These are phyloP conservation scores for Mycteria americana DNA, from an alignment of 2,797 vertebrate species.

Conservation along the genomic window DNA sequence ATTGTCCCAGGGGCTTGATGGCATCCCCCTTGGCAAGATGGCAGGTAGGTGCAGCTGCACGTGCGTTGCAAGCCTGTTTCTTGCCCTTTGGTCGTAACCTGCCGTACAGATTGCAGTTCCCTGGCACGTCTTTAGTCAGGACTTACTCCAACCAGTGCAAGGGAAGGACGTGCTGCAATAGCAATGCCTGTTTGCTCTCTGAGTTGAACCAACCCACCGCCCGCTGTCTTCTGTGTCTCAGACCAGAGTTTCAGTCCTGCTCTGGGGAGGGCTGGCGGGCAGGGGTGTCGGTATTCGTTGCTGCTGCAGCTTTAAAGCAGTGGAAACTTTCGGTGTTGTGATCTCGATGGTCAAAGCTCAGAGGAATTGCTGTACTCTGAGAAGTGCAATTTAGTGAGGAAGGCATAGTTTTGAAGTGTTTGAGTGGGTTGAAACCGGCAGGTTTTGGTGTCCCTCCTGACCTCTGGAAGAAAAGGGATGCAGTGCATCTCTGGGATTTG, in stretches of 20 bases:
- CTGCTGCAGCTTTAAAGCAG: background rate
- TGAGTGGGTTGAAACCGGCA: background rate
- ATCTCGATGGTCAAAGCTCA: background rate
- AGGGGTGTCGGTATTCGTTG: background rate
- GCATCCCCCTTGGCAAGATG: background rate
- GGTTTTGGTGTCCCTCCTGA: background rate
- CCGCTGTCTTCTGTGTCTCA: background rate
- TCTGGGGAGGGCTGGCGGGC: background rate
- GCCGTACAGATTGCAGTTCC: rapidly evolving
- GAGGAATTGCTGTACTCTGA: background rate
- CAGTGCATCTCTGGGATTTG: background rate
- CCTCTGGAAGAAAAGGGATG: background rate
- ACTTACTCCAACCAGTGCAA: background rate
- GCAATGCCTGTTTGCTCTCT: background rate
- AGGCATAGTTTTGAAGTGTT: background rate
- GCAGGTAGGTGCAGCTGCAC: background rate
- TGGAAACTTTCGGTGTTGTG: background rate
- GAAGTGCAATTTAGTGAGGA: background rate
- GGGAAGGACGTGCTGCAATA: background rate
- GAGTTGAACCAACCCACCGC: background rate
- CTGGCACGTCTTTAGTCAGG: rapidly evolving
- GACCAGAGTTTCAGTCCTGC: background rate
- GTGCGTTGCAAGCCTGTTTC: rapidly evolving
- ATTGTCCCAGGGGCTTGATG: background rate
- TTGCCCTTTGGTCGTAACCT: no score